Conservation (phyloP, 1,140 invertebrate species). For the Eciton burchellii region DNA sequence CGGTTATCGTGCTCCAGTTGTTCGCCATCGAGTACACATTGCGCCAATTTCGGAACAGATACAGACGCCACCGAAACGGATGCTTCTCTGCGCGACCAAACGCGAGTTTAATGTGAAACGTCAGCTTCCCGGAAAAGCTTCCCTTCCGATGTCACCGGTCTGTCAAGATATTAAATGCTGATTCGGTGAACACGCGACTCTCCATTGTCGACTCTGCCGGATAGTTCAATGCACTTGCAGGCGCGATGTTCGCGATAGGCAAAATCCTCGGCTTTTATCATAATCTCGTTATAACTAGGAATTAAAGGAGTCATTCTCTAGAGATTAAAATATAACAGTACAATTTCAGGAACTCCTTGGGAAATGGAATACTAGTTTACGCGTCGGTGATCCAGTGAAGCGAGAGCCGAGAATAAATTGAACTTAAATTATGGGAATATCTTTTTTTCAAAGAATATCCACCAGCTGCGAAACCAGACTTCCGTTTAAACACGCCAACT, state of each 20-base stretch:
- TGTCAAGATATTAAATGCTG: conserved; percentile 38
- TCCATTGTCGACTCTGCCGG: conserved; percentile 42
- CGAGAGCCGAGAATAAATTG: not conserved
- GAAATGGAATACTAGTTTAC: not conserved
- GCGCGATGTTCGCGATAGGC: not conserved
- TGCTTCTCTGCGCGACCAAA: not conserved
- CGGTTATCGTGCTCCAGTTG: conserved; percentile 1
- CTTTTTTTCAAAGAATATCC: conserved; percentile 35
- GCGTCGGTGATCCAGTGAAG: not conserved
- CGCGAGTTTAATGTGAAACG: conserved; percentile 1
- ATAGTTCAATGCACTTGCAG: conserved; percentile 48
- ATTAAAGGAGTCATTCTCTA: no score
- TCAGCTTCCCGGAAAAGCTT: conserved; percentile 29
- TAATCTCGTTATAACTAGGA: no score
- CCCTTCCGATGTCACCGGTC: conserved; percentile 38
- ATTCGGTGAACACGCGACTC: conserved; percentile 66
- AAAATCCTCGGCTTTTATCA: no score
- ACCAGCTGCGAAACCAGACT: conserved; percentile 42
- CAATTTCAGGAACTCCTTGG: conserved; percentile 3
- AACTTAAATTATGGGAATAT: conserved; percentile 44
- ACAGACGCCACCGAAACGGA: not conserved
- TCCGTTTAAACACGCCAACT: conserved; percentile 41
- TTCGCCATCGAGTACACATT: not conserved
- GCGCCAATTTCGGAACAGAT: not conserved
- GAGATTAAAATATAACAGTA: not conserved